Evolutionary conservation across 2,113 vertebrate genomes (phyloP).

Genomic region (Festucalex cinctus): DNA sequence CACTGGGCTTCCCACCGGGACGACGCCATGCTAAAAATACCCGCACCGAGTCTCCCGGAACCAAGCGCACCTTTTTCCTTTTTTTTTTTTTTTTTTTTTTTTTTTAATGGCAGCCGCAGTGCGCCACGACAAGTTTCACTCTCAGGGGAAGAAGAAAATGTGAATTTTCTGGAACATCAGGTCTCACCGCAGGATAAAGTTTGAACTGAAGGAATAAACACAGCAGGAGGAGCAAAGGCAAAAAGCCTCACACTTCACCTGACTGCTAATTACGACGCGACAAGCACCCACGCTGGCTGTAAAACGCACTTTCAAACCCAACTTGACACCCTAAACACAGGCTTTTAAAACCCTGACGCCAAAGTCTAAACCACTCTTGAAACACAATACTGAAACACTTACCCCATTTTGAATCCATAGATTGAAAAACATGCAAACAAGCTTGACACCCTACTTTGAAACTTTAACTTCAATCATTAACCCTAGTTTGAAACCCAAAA

Average conservation of each 20-base stretch:
- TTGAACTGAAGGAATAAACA: slow-evolving; percentile 14
- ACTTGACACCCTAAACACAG: not conserved
- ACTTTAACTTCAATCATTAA: not conserved
- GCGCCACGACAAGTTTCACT: slow-evolving; percentile 14
- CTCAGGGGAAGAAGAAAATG: slow-evolving; percentile 25
- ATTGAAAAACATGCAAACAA: no score
- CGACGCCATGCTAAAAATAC: not conserved
- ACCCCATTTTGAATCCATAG: no score
- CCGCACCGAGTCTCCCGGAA: not conserved
- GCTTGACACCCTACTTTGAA: not conserved
- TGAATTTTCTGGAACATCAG: slow-evolving; percentile 43
- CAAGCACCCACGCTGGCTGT: not conserved
- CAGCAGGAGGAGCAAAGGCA: not conserved
- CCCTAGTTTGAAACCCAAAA: not conserved
- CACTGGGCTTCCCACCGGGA: not conserved
- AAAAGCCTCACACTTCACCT: slow-evolving; percentile 2
- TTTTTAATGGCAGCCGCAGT: slow-evolving; percentile 27
- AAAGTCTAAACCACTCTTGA: no score
- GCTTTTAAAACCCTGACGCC: no score
- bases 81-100: not conserved
- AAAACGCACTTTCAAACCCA: not conserved
- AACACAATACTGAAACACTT: no score
- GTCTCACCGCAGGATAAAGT: slow-evolving; percentile 5
- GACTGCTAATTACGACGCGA: not conserved
- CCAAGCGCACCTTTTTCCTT: not conserved